These are phyloP conservation scores for Dryobates pubescens DNA, from an alignment of 2,797 vertebrate genomes.

Conservation along the genomic window DNA sequence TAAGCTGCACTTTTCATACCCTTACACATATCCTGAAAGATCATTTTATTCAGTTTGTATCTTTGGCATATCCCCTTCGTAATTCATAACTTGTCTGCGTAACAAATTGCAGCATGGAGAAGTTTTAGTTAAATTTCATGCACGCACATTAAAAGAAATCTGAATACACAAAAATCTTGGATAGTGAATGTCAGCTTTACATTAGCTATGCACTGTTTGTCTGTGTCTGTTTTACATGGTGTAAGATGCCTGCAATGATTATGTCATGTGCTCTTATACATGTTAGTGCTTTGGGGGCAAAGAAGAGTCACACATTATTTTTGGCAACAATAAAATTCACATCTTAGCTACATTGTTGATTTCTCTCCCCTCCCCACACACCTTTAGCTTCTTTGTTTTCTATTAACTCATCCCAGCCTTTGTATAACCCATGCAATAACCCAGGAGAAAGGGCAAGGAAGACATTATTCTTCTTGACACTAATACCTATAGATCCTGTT, in stretches of 20 bases:
- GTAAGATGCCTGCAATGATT: constrained; percentile 16
- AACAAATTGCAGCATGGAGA: constrained; percentile 1
- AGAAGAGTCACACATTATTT: not conserved
- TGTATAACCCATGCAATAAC: constrained; percentile 72
- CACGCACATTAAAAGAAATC: not conserved
- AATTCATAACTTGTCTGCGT: not conserved
- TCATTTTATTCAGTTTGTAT: not conserved
- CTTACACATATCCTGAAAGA: not conserved
- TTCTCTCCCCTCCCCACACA: not conserved
- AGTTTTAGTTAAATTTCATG: constrained; percentile 34
- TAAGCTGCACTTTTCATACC: not conserved
- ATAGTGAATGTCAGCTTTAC: not conserved
- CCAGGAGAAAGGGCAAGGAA: constrained; percentile 74
- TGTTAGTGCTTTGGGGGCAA: constrained; percentile 27
- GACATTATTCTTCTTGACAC: constrained; percentile 78
- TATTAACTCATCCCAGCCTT: constrained; percentile 68
- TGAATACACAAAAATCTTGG: not conserved
- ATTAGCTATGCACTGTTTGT: not conserved
- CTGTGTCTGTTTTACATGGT: not conserved
- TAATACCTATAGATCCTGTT: constrained; percentile 72
- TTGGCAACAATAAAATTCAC: constrained; percentile 33
- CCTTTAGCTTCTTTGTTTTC: constrained; percentile 71
- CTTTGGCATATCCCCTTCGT: not conserved
- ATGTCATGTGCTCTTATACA: not conserved
- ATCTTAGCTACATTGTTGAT: not conserved